A percentile compares a stretch with the other conserved stretches of the same genome.
Conservation (phyloP, 2,113 vertebrate genomes). For the Muntiacus muntjak region DNA sequence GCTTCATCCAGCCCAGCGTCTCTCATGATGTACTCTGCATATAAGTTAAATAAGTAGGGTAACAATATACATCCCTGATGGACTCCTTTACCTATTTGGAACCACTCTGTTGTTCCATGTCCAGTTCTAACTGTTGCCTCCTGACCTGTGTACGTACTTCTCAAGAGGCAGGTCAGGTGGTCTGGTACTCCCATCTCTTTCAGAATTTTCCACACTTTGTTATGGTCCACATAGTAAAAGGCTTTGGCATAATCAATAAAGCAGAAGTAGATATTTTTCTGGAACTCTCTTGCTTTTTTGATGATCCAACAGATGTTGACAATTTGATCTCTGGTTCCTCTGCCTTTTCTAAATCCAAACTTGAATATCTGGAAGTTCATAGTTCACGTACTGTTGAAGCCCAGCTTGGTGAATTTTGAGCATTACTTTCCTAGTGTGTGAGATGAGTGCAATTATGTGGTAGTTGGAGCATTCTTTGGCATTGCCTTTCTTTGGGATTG, state of each 20-base stretch:
- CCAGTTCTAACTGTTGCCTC: not conserved
- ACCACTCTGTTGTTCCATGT: not conserved
- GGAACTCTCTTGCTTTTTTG: not conserved
- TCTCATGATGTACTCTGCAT: not conserved
- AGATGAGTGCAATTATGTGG: not conserved
- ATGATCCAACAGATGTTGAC: not conserved
- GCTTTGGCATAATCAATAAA: not conserved
- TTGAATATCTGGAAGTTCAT: not conserved
- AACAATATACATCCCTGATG: not conserved
- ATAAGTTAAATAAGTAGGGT: not conserved
- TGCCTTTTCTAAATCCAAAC: not conserved
- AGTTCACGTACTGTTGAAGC: not conserved
- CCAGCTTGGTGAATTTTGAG: not conserved
- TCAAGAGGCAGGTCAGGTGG: not conserved
- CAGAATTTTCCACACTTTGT: not conserved
- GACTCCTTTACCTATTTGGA: not conserved
- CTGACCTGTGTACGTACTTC: not conserved
- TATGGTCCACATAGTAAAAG: not conserved
- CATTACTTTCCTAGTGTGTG: not conserved
- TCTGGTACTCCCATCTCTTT: not conserved
- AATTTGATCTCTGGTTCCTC: not conserved
- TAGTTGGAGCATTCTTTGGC: not conserved
- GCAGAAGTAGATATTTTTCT: not conserved
- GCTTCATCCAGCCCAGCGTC: not conserved
- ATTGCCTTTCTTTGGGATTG: not conserved